Conservation (phyloP, 1,140 invertebrate species). For the Phymastichus coffea region DNA sequence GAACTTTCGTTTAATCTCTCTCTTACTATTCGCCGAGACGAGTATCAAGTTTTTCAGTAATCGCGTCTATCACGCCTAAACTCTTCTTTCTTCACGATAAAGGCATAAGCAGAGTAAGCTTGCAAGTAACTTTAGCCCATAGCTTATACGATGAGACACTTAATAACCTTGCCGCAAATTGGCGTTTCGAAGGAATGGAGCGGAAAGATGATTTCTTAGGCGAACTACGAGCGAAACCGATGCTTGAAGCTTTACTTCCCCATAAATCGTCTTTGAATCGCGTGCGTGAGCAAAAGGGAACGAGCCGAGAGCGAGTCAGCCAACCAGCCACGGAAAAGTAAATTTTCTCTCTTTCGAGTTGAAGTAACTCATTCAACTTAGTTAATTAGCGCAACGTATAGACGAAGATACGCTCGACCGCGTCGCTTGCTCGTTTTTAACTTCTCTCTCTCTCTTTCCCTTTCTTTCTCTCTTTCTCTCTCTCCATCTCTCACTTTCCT, state of each 20-base stretch:
- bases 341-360: slow-evolving; percentile 30
- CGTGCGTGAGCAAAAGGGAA: background rate
- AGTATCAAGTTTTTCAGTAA: slow-evolving; percentile 5
- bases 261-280: slow-evolving; percentile 13
- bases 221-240: slow-evolving; percentile 13
- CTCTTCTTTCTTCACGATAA: slow-evolving; percentile 11
- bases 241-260: background rate
- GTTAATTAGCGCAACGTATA: slow-evolving; percentile 32
- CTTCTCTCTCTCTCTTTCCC: too few species aligned
- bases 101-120: slow-evolving; percentile 21
- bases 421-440: slow-evolving; percentile 2
- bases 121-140: slow-evolving; percentile 7
- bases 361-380: slow-evolving; percentile 41
- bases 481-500: background rate
- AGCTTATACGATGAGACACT: slow-evolving; percentile 11
- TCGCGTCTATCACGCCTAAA: slow-evolving; percentile 12
- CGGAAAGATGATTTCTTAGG: too few species aligned
- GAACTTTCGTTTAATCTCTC: background rate
- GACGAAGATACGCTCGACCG: background rate
- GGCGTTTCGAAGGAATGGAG: too few species aligned
- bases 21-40: background rate
- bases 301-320: background rate
- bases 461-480: background rate
- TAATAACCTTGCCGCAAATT: slow-evolving; percentile 12
- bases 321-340: slow-evolving; percentile 31